Conservation (phyloP, 2,888 invertebrate species). For the Macrophya alboannulata region DNA sequence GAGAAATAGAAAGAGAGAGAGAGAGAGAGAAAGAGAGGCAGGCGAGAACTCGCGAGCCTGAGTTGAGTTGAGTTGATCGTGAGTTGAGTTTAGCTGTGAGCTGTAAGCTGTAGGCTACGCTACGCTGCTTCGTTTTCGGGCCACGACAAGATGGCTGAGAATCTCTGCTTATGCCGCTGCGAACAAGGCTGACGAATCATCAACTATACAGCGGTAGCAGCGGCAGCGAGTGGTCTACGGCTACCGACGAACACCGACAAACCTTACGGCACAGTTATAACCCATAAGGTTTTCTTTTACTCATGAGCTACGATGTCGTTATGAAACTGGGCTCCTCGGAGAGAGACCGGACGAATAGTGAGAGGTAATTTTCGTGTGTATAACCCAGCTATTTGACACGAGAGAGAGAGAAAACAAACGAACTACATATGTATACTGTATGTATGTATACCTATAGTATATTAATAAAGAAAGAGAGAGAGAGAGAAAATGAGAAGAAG, state of each 20-base stretch:
- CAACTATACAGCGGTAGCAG: neutral
- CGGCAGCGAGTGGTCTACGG: neutral
- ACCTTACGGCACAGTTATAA: neutral
- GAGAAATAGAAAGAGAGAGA: neutral
- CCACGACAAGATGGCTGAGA: constrained; percentile 53
- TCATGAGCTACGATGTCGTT: constrained; percentile 49
- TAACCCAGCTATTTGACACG: constrained; percentile 22
- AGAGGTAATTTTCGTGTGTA: constrained; percentile 27
- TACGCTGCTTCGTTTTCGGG: neutral
- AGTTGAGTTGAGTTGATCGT: neutral
- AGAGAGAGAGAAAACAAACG: neutral
- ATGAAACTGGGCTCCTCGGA: constrained; percentile 55
- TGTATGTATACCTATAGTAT: neutral
- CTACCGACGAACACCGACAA: neutral
- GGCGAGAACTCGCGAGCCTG: neutral
- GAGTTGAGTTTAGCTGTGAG: neutral
- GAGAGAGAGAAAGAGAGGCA: neutral
- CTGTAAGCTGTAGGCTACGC: neutral
- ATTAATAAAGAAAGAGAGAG: neutral
- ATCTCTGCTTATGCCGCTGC: constrained; percentile 46
- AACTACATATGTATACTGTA: neutral
- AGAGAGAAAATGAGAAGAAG: neutral
- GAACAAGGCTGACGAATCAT: constrained; percentile 30
- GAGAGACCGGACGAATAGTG: constrained; percentile 53
- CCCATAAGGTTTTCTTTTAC: constrained; percentile 19